Evolutionary conservation across 2,113 vertebrate genomes (phyloP), one percentile per base, ranked within the genome.

Genomic region (Antigone vipio): DNA sequence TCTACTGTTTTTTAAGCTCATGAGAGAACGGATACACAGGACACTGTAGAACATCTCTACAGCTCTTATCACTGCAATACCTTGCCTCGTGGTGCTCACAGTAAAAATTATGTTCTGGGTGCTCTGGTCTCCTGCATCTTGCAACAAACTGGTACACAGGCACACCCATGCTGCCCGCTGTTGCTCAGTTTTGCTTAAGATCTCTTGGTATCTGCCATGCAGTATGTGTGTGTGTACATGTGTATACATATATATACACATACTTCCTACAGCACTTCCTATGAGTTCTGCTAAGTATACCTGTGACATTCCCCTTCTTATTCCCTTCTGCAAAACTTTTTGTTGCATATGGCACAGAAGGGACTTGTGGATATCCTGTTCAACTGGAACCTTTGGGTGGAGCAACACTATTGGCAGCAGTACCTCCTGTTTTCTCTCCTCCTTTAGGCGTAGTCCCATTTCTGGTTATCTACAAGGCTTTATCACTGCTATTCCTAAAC

Each of bases 381-480:
- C 52, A 90, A 69, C 88, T 85, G 69, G 92, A 96, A 96, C 60
- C 68, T 91, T 40, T 1, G 60, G 73, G 88, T 95, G 96, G 73
- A 91, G 91, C 79, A 87, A 53, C 38, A 34, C 59, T 56, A 67
- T 47, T 59, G 4, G 88, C 86, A 82, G n/a, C 2, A 60, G n/a
- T 50, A 86, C 35, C 66, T 94, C 72, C 83, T 93, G 83, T 92
- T 96, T 93, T 93, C 89, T 87, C 88, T 91, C 79, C 89, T 97
- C 74, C 44, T 89, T 69, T 93, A 95, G 96, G 95, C 23, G 95
- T 96, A 81, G 93, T 64, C 96, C 40, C 80, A 87, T 42, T 86
- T 72, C 64, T 85, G 73, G 77, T 96, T 93, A 96, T 95, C 91
- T 97, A 75, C 83, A 94, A 86, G 73, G 35, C 40, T 92, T 95